Percentiles rank a stretch among this genome's conserved stretches.
phyloP scores from a whole-genome alignment of 2,888 invertebrate genomes.

The Aleiodes testaceus region DNA sequence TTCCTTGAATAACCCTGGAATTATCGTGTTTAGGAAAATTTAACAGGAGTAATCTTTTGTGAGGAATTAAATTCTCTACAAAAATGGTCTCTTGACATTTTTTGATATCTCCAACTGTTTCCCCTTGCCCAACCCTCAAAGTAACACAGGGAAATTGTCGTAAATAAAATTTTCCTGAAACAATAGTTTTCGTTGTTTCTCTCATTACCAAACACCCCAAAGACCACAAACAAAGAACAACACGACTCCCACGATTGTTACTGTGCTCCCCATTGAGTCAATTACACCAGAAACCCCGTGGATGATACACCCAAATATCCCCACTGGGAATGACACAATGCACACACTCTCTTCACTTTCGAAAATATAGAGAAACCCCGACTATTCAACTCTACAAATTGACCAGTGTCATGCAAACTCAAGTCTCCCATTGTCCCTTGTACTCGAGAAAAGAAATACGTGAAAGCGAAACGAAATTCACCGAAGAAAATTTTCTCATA shows the following conservation, averaged over 20 bases:
- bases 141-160: no score
- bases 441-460: conserved; percentile 10
- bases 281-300: conserved; percentile 25
- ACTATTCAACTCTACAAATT: conserved; percentile 22
- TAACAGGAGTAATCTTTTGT: neutral
- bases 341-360: conserved; percentile 17
- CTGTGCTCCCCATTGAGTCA: conserved; percentile 34
- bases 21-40: neutral
- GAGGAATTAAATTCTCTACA: no score
- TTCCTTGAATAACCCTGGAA: no score
- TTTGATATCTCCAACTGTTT: no score
- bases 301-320: conserved; percentile 23
- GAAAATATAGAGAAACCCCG: neutral
- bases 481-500: conserved; percentile 12
- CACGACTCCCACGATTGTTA: conserved; percentile 30
- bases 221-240: neutral
- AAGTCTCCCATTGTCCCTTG: conserved; percentile 13
- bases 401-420: conserved; percentile 39
- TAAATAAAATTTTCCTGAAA: neutral
- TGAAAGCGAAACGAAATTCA: conserved; percentile 38
- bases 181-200: neutral
- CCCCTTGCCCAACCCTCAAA: no score
- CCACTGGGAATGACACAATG: neutral
- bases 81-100: no score
- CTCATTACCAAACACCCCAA: neutral